Evolutionary conservation across 2,888 invertebrate species (phyloP), one percentile per base, ranked within the genome.

Genomic region (Quadroppia sp.): DNA sequence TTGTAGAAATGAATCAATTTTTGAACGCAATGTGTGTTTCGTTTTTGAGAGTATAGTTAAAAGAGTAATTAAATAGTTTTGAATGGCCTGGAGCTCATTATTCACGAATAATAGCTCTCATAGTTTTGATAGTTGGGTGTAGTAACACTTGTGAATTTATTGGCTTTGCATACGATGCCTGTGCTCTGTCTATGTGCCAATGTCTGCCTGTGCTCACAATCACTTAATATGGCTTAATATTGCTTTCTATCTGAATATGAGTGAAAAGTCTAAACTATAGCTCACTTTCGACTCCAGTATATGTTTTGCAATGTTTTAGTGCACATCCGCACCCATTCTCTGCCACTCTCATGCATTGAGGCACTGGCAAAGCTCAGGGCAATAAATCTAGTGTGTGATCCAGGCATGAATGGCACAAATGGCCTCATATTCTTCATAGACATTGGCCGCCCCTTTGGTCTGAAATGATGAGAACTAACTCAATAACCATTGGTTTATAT

Each of bases 21-120:
- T 6, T 32, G 20, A n/a, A 32, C 32, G 3, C 15, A 64, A 64
- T 64, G n/a, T 64, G 30, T 64, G 32, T 36, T 64, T n/a, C 30
- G 36, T 64, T 36, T n/a, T n/a, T 2, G 36, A 64, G 25, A 6
- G n/a, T 32, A 64, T 36, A 64, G n/a, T 64, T 32, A 36, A 64
- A 64, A 64, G 32, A 64, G 64, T 64, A 64, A 64, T 64, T 64
- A 64, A 64, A 64, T 64, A 64, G 32, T 64, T 56, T 32, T 64
- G 64, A 64, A 36, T 56, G 56, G 64, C 64, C 64, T 36, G 30
- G 36, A 64, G 64, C 64, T 64, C 36, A 64, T 64, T 64, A 64
- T 64, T 64, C 17, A 30, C 23, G n/a, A 64, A 36, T 64, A 64
- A 64, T 64, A 64, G 64, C 64, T 64, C 3, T 56, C 25, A 56